phyloP scores from a whole-genome alignment of 2,888 invertebrate species.

The Drosophila recens region DNA sequence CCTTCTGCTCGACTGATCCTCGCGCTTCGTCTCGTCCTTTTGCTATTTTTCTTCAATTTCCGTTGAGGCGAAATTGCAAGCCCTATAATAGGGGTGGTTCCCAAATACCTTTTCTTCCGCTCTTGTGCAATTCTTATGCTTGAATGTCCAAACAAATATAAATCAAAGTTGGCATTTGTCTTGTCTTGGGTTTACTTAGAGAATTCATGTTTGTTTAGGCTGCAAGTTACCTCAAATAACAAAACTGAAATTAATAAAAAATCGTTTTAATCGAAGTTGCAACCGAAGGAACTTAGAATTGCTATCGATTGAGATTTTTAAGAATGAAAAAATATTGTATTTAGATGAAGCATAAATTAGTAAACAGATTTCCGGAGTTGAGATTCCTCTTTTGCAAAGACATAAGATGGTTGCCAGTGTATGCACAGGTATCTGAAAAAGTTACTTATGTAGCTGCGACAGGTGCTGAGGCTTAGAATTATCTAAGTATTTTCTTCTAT shows the following conservation, averaged over 20 bases:
- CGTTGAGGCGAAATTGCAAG: slow-evolving; percentile 51
- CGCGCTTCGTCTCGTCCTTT: slow-evolving; percentile 18
- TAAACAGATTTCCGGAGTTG: too few relatives aligned
- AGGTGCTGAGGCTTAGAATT: too few relatives aligned
- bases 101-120: slow-evolving; percentile 6
- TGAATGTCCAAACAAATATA: slow-evolving; percentile 76
- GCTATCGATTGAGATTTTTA: neutral
- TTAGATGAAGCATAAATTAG: too few relatives aligned
- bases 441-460: too few relatives aligned
- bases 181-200: slow-evolving; percentile 9
- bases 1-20: slow-evolving; percentile 70
- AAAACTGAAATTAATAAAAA: slow-evolving; percentile 11
- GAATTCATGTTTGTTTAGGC: slow-evolving; percentile 56
- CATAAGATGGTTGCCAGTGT: too few relatives aligned
- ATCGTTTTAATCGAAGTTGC: neutral
- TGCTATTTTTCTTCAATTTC: slow-evolving; percentile 66
- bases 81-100: slow-evolving; percentile 53
- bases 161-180: slow-evolving; percentile 61
- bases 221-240: slow-evolving; percentile 27
- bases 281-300: neutral
- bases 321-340: too few relatives aligned
- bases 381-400: too few relatives aligned
- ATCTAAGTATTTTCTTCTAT: too few relatives aligned
- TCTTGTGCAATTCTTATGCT: slow-evolving; percentile 56
- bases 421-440: too few relatives aligned